These are phyloP conservation scores for Odobenus rosmarus DNA, from an alignment of 2,113 vertebrate genomes.

Conservation along the genomic window DNA sequence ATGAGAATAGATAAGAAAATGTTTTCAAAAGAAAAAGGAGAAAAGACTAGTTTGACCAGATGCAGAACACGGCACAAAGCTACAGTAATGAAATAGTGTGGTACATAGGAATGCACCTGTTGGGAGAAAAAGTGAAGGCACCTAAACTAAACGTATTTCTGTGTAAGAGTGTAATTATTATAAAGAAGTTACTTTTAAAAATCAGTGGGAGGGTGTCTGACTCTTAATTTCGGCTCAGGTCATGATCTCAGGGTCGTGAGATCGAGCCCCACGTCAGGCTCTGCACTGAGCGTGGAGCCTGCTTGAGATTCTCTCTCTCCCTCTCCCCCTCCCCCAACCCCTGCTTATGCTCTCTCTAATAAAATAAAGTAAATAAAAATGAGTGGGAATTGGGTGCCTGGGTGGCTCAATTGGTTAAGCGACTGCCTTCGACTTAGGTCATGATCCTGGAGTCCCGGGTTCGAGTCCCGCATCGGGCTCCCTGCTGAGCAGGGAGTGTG, in stretches of 20 bases:
- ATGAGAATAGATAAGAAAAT: conserved; percentile 14
- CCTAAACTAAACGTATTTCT: not conserved
- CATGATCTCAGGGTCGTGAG: not conserved
- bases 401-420: too few relatives aligned
- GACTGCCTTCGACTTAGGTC: too few relatives aligned
- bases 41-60: conserved; percentile 1
- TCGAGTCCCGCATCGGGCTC: too few relatives aligned
- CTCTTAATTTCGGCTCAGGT: not conserved
- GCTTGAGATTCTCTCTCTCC: not conserved
- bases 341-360: not conserved
- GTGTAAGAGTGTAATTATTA: not conserved
- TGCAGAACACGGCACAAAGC: conserved; percentile 30
- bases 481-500: too few relatives aligned
- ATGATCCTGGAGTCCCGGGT: too few relatives aligned
- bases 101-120: not conserved
- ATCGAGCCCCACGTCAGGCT: not conserved
- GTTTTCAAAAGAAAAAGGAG: not conserved
- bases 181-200: not conserved
- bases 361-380: not conserved
- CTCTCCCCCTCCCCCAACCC: not conserved
- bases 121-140: not conserved
- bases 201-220: not conserved
- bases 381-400: not conserved
- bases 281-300: not conserved
- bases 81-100: conserved; percentile 23